A percentile compares a stretch with the other conserved stretches of the same genome.
Conservation (phyloP, 2,797 vertebrate genomes). For the Sylvilagus floridanus region DNA sequence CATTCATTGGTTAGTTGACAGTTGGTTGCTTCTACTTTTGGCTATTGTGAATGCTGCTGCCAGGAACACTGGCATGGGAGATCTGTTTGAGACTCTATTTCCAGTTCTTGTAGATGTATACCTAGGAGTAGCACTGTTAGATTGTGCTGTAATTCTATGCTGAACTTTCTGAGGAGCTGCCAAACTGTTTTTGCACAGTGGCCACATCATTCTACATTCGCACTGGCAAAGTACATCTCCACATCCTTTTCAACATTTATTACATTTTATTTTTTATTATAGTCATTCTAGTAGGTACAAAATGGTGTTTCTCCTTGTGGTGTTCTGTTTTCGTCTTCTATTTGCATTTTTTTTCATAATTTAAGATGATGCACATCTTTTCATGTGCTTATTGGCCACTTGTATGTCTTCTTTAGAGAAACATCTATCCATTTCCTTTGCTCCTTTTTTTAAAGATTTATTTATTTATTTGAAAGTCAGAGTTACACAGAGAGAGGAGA, state of each 20-base stretch:
- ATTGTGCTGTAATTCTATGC: not conserved
- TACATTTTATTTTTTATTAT: not conserved
- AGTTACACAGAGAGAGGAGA: too few relatives aligned
- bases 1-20: not conserved
- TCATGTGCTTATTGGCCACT: not conserved
- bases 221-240: not conserved
- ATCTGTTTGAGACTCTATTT: not conserved
- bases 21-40: not conserved
- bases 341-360: conserved; percentile 14
- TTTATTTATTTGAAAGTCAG: too few relatives aligned
- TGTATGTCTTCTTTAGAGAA: not conserved
- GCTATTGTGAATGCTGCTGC: not conserved
- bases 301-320: not conserved
- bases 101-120: not conserved
- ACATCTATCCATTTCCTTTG: conserved; percentile 46
- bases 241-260: not conserved
- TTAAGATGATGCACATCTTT: not conserved
- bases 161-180: conserved; percentile 10
- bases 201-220: not conserved
- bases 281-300: not conserved
- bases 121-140: not conserved
- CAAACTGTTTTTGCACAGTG: not conserved
- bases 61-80: not conserved
- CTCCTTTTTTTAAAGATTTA: too few relatives aligned
- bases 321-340: not conserved